Base-by-base conservation (phyloP, 2,113 vertebrate species). In the Neotragus moschatus region DNA sequence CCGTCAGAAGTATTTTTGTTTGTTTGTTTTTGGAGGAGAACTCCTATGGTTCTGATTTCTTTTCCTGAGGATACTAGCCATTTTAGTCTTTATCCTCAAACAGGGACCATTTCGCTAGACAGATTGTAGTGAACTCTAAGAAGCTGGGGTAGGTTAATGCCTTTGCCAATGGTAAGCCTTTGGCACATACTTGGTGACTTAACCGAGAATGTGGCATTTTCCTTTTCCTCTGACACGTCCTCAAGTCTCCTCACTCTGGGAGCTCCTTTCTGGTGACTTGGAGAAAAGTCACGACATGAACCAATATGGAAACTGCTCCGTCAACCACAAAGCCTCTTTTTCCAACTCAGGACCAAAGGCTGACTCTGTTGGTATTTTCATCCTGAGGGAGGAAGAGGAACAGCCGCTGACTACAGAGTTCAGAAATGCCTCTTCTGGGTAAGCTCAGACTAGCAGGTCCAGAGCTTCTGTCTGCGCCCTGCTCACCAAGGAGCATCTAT, bases 231-330 rank as follows among this genome's bases (percentile, higher is more conserved):
- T 86, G 58, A 33, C 28, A 25, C 43, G 43, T 66, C 66, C 79
- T 91, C 25, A 51, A 55, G 15, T 47, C 47, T 92, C 75, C 33
- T 55, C 58, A 49, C 61, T 60, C 53, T 6, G 23, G 47, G 58
- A 79, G 63, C 11, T 77, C 21, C 21, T 55, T 88, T 79, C 12
- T 33, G 17, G 51, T 47, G 43, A 55, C 80, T 30, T 92, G 90
- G 17, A 90, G 56, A 91, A 77, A 96, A 96, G 95, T 21, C 86
- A 89, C 58, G 58, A 63, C 45, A 16, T 81, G 90, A 96, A 58
- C 39, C 70, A 79, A 49, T 33, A 80, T 49, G 47, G 55, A 95
- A 94, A 85, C 36, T 47, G 88, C 39, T 47, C 85, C 28, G 19
- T 92, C 82, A 94, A 63, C 53, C 58, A 88, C 36, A 60, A 61